Base-by-base conservation (phyloP, 1,140 invertebrate genomes). In the Hypsibius dujardini region DNA sequence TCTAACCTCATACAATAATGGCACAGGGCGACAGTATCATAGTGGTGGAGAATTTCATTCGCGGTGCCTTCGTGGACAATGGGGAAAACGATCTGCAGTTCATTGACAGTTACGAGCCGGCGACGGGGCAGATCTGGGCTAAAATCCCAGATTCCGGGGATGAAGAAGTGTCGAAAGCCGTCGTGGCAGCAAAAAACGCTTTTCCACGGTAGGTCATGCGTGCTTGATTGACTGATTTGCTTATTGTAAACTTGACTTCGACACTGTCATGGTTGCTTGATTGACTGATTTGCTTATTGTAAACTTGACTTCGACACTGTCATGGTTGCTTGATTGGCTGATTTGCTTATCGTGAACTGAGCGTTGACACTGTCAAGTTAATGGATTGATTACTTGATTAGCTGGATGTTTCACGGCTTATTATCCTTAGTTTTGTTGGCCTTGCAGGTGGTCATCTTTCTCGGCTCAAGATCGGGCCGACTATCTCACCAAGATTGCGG, bases 61-160 rank as follows among this genome's bases (percentile, higher is more conserved):
- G 78, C 70, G 82, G 82, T 1, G 71, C 77, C 50, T 83, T 83
- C 74, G 72, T 76, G 2, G 47, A 74, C 2, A 72, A 75, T 42
- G 73, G 76, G 1, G 73, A 75, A 1, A n/a, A n/a, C n/a, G n/a
- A n/a, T n/a, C 47, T 47, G n/a, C 47, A 71, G 7, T 77, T 76
- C 70, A 72, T 84, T 71, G 78, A 80, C 62, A 82, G 80, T 72
- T 81, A 76, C 72, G 77, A 84, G 72, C 84, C 84, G 1, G 79
- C 82, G 0, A 83, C 80, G 56, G 83, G 83, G 56, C 70, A 79
- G 73, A 75, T 81, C 45, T 82, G 79, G 79, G 80, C 81, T 0
- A 77, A 80, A 71, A 76, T 84, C 60, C 80, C 82, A 0, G 80
- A 84, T 75, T 82, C 80, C 70, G 75, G 74, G 47, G 74, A 72